Base-by-base conservation (phyloP, 2,797 vertebrate genomes). In the Dallia pectoralis region DNA sequence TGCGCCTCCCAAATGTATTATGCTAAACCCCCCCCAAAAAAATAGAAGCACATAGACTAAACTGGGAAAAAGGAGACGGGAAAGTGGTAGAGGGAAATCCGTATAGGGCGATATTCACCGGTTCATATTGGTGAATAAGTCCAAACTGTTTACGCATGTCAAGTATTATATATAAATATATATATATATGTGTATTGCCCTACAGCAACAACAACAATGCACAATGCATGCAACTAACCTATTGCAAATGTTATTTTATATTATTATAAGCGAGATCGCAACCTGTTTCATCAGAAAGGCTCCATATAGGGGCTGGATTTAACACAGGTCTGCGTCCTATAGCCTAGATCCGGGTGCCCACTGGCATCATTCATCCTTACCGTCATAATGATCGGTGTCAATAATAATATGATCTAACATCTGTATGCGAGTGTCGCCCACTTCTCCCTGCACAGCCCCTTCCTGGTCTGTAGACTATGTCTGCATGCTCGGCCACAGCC, bases 301-400 rank as follows among this genome's bases (percentile, higher is more conserved):
- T 47, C 71, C 81, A 81, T 82, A 82, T 81, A 81, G 78, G 81
- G 53, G 70, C 89, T 85, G 85, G 87, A 88, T 88, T 86, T 73
- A 77, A 70, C 67, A 86, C 79, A 84, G 85, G 29, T 80, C 81
- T 81, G 33, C 87, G 85, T 85, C 84, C 90, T 86, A 88, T 89
- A 86, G 87, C 86, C 77, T 75, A 86, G 77, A 82, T 77, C 79
- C 77, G 81, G 85, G 76, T 85, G 79, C 80, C 69, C 78, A 74
- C 67, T 68, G 84, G 22, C 53, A 85, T 89, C 89, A 82, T 87
- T 88, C 81, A 44, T 59, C 18, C 12, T 25, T 29, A 32, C 29
- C 27, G 18, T 63, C 27, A 14, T 30, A 30, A 62, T 18, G 5
- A 62, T 27, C 27, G 5, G 16, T 29, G 29, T 63, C 27, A 63